A percentile compares a stretch with the other conserved stretches of the same genome.
Evolutionary conservation across 2,113 vertebrate species (phyloP).

Genomic region (Athene noctua): DNA sequence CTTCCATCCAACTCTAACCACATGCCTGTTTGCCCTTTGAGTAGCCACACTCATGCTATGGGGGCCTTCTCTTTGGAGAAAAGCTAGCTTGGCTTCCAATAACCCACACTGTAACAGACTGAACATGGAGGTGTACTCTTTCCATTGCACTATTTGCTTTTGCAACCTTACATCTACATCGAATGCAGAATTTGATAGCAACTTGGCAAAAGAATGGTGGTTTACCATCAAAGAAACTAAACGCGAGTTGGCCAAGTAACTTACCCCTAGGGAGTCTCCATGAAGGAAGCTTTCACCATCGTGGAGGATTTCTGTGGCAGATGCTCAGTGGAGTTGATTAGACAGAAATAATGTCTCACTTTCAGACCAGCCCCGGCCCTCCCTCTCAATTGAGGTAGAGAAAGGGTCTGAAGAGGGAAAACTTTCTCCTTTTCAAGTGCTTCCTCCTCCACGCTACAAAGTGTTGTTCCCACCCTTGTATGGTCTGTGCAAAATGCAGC

Average conservation of each 20-base stretch:
- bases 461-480: neutral
- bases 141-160: neutral
- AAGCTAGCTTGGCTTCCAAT: neutral
- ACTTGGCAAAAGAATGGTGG: neutral
- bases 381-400: constrained; percentile 24
- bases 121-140: neutral
- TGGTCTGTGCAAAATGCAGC: neutral
- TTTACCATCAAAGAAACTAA: neutral
- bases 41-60: neutral
- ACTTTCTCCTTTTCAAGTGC: constrained; percentile 14
- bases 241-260: neutral
- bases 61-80: neutral
- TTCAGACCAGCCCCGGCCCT: neutral
- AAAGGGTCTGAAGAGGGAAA: neutral
- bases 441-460: neutral
- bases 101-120: accelerated
- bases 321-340: neutral
- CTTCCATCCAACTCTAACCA: neutral
- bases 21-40: neutral
- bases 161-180: neutral
- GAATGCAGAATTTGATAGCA: neutral
- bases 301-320: neutral
- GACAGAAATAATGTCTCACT: neutral
- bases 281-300: neutral
- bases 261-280: neutral